Base-by-base conservation (phyloP, 2,797 vertebrate genomes). In the Sebastes minor region DNA sequence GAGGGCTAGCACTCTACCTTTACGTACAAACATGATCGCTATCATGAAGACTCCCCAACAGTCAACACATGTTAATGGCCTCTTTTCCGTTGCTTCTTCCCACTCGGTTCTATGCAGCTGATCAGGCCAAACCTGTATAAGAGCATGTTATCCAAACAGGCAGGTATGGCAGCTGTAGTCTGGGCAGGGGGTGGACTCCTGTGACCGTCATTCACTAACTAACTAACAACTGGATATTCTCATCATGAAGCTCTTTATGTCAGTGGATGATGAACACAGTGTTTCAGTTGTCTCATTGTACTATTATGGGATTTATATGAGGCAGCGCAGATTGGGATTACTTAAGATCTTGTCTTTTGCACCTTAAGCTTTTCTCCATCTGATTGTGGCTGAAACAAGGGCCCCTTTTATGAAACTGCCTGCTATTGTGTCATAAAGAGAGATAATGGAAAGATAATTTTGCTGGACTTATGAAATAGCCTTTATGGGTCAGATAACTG, bases 111-210 rank as follows among this genome's bases (percentile, higher is more conserved):
- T 28, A 12, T 53, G 74, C 53, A 16, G 81, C 68, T 78, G 71
- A 91, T 89, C 93, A 78, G 35, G 93, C 81, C 88, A 86, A 95
- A 95, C 95, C 93, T 93, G 95, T 94, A 76, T 81, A 65, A 87
- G 90, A 89, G 82, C 78, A 71, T 69, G 68, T 75, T 57, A 70
- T 81, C 78, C 69, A 25, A 80, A 78, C 76, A 27, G 73, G 72
- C 69, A 80, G 80, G 89, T 86, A 69, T 68, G 56, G n/a, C 89
- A 69, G 78, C 86, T 81, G 42, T 16, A 42, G 35, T 72, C 49
- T 62, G 65, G 38, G 71, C 23, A 35, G 49, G 56, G 49, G 83
- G 81, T 16, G n/a, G 70, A 74, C 82, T 67, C 70, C 49, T 76
- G 30, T 49, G 23, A n/a, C 59, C 3, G 8, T 30, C 14, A 63